Base-by-base conservation (phyloP, 1,140 invertebrate species). In the Chrysomallon squamiferum region DNA sequence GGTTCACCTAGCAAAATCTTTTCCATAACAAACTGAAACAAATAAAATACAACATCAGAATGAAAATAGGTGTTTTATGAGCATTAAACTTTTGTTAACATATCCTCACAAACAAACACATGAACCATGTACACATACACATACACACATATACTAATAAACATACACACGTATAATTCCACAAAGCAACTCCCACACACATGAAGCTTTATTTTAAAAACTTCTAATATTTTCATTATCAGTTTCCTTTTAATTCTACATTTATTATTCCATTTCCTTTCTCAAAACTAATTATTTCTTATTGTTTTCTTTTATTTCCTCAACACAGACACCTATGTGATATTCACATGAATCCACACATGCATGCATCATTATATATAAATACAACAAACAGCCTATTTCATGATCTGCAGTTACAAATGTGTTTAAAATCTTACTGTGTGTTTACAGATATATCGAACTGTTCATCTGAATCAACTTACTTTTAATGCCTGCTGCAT, bases 401-500 rank as follows among this genome's bases (percentile, higher is more conserved):
- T n/a, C n/a, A n/a, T n/a, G n/a, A n/a, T n/a, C n/a, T n/a, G n/a
- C n/a, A n/a, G n/a, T n/a, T n/a, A n/a, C n/a, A n/a, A n/a, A n/a
- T n/a, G n/a, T n/a, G n/a, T n/a, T n/a, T n/a, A n/a, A n/a, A n/a
- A n/a, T n/a, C n/a, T n/a, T n/a, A n/a, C n/a, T n/a, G n/a, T n/a
- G n/a, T n/a, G n/a, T n/a, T n/a, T n/a, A n/a, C n/a, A n/a, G n/a
- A n/a, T n/a, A n/a, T n/a, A n/a, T n/a, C n/a, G n/a, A n/a, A n/a
- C n/a, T n/a, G n/a, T n/a, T n/a, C n/a, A n/a, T n/a, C n/a, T n/a
- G 50, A 54, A 15, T 27, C 4, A 18, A 50, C 35, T 52, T 52
- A 74, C 72, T 66, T 69, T 74, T 3, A 74, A 54, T 5, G 66
- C 69, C 50, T 35, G 50, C 60, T 74, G 72, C 50, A 69, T 60